Percentiles rank a stretch among this genome's conserved stretches.
These are phyloP conservation scores for Limnephilus rhombicus DNA, from an alignment of 2,888 invertebrate species.

Conservation along the genomic window DNA sequence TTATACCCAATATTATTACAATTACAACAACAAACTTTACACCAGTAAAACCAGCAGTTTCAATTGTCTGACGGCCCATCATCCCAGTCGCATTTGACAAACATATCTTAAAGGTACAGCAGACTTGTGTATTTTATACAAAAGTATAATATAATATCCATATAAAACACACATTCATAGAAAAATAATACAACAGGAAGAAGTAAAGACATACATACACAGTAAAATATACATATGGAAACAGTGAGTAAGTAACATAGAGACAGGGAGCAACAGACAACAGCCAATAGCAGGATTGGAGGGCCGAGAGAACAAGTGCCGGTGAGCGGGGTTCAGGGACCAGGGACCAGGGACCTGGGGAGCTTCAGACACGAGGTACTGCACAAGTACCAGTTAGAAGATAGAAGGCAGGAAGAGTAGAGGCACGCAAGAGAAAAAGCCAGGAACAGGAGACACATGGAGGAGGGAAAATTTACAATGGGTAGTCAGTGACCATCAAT, in stretches of 20 bases:
- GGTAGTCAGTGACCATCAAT: slow-evolving; percentile 20
- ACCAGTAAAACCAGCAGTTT: slow-evolving; percentile 2
- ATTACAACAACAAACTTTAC: neutral
- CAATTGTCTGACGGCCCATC: neutral
- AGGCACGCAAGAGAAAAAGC: neutral
- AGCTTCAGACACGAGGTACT: neutral
- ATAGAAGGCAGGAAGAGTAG: neutral
- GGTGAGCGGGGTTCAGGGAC: slow-evolving; percentile 68
- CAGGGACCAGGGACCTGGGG: slow-evolving; percentile 6
- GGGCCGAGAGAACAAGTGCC: slow-evolving; percentile 71
- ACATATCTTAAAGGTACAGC: slow-evolving; percentile 44
- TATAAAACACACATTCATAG: slow-evolving; percentile 54
- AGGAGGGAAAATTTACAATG: slow-evolving; percentile 20
- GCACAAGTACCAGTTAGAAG: neutral
- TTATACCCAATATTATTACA: neutral
- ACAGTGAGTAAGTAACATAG: slow-evolving; percentile 63
- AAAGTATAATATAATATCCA: slow-evolving; percentile 40
- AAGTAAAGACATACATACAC: slow-evolving; percentile 59
- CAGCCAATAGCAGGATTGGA: slow-evolving; percentile 79
- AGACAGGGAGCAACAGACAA: slow-evolving; percentile 74
- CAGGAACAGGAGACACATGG: slow-evolving; percentile 5
- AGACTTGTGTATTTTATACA: slow-evolving; percentile 50
- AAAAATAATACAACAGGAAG: slow-evolving; percentile 47
- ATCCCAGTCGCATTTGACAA: slow-evolving; percentile 32
- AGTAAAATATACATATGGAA: slow-evolving; percentile 61